A percentile compares a stretch with the other conserved stretches of the same genome.
phyloP scores from a whole-genome alignment of 2,888 invertebrate species.

The Pseudeuparius sepicola region DNA sequence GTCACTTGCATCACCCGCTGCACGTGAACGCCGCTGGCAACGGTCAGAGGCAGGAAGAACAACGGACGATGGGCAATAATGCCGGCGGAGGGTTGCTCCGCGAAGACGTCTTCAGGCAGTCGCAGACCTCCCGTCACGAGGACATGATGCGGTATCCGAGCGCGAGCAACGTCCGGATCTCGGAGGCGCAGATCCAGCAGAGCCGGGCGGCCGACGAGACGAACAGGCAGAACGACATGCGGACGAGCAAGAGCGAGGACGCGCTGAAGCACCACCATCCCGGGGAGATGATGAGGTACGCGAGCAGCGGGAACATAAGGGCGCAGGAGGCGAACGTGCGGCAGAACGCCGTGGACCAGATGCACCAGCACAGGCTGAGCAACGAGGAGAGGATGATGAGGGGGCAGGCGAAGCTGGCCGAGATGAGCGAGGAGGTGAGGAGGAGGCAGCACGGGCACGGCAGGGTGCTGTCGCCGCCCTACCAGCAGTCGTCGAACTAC shows the following conservation, averaged over 20 bases:
- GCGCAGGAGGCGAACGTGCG: conserved; percentile 31
- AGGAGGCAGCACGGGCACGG: conserved; percentile 42
- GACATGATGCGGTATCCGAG: conserved; percentile 36
- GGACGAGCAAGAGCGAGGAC: conserved; percentile 37
- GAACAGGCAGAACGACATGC: conserved; percentile 31
- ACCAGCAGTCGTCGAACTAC: conserved; percentile 20
- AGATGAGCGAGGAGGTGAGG: conserved; percentile 70
- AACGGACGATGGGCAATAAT: conserved; percentile 16
- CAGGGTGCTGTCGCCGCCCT: conserved; percentile 34
- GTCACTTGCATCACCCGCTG: conserved; percentile 28
- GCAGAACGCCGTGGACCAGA: conserved; percentile 25
- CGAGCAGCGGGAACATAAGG: conserved; percentile 38
- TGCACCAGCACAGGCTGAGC: conserved; percentile 22
- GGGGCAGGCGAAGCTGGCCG: conserved; percentile 58
- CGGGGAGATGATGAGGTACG: conserved; percentile 30
- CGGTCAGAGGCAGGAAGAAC: conserved; percentile 12
- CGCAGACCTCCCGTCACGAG: conserved; percentile 32
- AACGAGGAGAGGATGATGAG: conserved; percentile 28
- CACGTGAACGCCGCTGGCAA: conserved; percentile 30
- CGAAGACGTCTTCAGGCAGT: conserved; percentile 35
- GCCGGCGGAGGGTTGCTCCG: conserved; percentile 30
- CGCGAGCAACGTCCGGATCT: conserved; percentile 31
- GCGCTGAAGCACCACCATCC: conserved; percentile 33
- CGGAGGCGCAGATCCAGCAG: conserved; percentile 32
- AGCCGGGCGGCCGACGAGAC: conserved; percentile 25